Base-by-base conservation (phyloP, 2,797 vertebrate species). In the Otus scops region DNA sequence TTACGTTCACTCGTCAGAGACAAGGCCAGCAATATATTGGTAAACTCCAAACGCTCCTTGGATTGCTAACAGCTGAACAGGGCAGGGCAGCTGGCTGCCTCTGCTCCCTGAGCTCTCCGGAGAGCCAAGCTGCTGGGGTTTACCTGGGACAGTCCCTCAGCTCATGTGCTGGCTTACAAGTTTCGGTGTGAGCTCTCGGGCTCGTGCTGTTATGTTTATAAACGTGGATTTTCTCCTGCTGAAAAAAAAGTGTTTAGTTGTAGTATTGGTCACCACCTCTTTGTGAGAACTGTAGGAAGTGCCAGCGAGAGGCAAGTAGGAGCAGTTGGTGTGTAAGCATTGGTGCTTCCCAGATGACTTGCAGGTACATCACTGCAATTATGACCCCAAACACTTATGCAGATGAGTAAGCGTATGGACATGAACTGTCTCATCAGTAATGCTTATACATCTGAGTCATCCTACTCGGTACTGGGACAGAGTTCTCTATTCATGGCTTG, bases 321-420 rank as follows among this genome's bases (percentile, higher is more conserved):
- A 93, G 75, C 80, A 85, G 64, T 8, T 60, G 30, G 56, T 41
- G 65, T 81, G 64, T 50, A 57, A 83, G 64, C 14, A 4, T 5
- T 68, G 76, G 88, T 88, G 77, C 86, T 96, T 95, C 91, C 73
- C 82, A 21, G 45, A 34, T 95, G 94, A 92, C 85, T 96, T 92
- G 85, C 89, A 92, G 85, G 68, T 91, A 85, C 71, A 28, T 85
- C 64, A 13, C 85, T 88, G 92, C 69, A 92, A 86, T 97, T 95
- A 95, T 91, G 90, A 79, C 92, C 95, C 95, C 8, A 22, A 94
- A 85, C 75, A 65, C 85, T 95, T 95, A 93, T 7, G 83, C 34
- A 85, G 34, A 87, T 95, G 94, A 94, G 77, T 92, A 86, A 96
- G 39, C 71, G 93, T 85, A 59, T 85, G 96, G 88, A 89, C 92